phyloP scores from a whole-genome alignment of 2,888 invertebrate genomes.

The Cataglyphis altisquamis region DNA sequence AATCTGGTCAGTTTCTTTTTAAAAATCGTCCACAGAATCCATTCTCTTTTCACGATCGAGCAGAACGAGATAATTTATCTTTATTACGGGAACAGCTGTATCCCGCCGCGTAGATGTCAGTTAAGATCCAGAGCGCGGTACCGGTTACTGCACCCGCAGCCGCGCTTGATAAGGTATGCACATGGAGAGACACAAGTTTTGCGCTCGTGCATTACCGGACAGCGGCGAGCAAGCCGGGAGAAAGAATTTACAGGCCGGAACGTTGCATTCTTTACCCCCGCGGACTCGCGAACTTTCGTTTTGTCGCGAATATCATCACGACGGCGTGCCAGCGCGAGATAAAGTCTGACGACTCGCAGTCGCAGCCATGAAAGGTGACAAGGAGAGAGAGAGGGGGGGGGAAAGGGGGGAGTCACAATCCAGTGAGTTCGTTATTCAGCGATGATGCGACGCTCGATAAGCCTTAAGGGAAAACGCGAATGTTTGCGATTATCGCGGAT shows the following conservation, averaged over 20 bases:
- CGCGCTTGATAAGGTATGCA: constrained; percentile 68
- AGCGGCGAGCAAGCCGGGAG: constrained; percentile 38
- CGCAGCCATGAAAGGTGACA: constrained; percentile 11
- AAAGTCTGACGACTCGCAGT: constrained; percentile 58
- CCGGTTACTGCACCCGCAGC: constrained; percentile 37
- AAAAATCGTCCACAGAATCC: constrained; percentile 4
- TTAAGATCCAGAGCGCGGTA: constrained; percentile 65
- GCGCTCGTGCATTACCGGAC: constrained; percentile 61
- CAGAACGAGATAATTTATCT: constrained; percentile 67
- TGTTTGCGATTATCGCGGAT: constrained; percentile 31
- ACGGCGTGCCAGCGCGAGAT: constrained; percentile 53
- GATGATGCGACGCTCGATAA: constrained; percentile 40
- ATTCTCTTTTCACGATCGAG: constrained; percentile 11
- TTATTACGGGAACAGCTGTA: constrained; percentile 69
- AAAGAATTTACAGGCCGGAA: constrained; percentile 71
- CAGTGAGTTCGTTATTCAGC: constrained; percentile 50
- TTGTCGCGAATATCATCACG: constrained; percentile 54
- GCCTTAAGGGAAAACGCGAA: constrained; percentile 7
- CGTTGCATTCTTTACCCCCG: constrained; percentile 55
- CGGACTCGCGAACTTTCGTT: constrained; percentile 39
- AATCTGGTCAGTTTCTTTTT: too few species aligned
- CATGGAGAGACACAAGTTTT: constrained; percentile 71
- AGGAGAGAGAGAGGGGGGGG: too few species aligned
- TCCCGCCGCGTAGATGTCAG: constrained; percentile 70
- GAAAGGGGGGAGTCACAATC: constrained; percentile 9